Evolutionary conservation across 64 coral and sea anemone species (phyloP).

Genomic region (Montipora foliosa): DNA sequence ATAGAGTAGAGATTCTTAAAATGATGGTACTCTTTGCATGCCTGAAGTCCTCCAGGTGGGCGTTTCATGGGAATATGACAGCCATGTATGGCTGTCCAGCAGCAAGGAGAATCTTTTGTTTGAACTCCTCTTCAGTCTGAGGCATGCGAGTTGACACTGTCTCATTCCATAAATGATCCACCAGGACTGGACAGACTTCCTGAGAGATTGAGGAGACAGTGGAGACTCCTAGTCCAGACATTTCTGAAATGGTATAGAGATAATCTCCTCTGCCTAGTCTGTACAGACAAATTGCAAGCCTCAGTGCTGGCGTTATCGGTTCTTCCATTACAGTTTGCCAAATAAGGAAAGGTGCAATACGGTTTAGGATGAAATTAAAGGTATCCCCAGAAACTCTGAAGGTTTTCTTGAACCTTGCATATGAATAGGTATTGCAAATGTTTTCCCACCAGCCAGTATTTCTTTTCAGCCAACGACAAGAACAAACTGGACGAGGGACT

Average conservation of each 20-base stretch:
- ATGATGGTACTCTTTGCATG: slow-evolving; percentile 41
- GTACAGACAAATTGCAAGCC: neutral
- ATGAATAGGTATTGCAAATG: slow-evolving; percentile 44
- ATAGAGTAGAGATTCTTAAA: slow-evolving; percentile 50
- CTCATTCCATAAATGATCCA: neutral
- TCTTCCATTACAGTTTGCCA: slow-evolving; percentile 6
- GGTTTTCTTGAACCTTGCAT: slow-evolving; percentile 45
- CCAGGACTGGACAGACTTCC: neutral
- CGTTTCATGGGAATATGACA: slow-evolving; percentile 60
- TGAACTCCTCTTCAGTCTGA: slow-evolving; percentile 17
- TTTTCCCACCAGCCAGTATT: slow-evolving; percentile 42
- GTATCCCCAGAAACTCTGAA: slow-evolving; percentile 35
- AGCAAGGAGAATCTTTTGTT: neutral
- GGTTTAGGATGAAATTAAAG: slow-evolving; percentile 37
- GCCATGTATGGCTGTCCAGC: slow-evolving; percentile 42
- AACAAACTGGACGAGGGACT: slow-evolving; percentile 23
- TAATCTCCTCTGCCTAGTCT: no score
- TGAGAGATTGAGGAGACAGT: slow-evolving; percentile 17
- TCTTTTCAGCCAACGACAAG: slow-evolving; percentile 37
- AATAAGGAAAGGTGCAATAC: slow-evolving; percentile 30
- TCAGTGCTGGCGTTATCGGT: slow-evolving; percentile 26
- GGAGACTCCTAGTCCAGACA: slow-evolving; percentile 1
- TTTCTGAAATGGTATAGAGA: neutral
- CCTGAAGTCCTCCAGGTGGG: slow-evolving; percentile 29
- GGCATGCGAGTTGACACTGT: slow-evolving; percentile 1